Conservation (phyloP, 2,113 vertebrate genomes). For the Sapajus apella region DNA sequence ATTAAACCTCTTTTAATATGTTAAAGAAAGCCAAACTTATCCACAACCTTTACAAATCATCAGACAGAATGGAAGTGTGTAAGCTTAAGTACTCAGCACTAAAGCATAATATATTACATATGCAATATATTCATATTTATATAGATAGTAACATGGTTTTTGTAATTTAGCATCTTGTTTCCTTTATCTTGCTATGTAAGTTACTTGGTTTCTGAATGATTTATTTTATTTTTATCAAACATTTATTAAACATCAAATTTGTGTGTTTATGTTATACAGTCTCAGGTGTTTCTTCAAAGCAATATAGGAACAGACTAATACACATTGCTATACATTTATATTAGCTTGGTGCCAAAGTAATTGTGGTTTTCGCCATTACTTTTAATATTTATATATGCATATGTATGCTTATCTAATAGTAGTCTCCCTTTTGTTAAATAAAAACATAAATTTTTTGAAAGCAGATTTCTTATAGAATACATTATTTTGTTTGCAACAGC, state of each 20-base stretch:
- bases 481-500: neutral
- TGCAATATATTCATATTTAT: neutral
- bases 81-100: neutral
- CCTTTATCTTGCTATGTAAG: neutral
- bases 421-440: neutral
- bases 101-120: neutral
- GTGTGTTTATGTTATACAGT: too few species aligned
- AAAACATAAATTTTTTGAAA: neutral
- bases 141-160: neutral
- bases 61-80: neutral
- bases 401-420: neutral
- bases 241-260: neutral
- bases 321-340: neutral
- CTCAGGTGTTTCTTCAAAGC: too few species aligned
- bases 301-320: too few species aligned
- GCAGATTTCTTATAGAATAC: neutral
- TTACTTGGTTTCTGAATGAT: neutral
- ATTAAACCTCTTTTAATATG: neutral
- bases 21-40: constrained; percentile 1
- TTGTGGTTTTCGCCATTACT: too few species aligned
- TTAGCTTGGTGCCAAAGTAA: too few species aligned
- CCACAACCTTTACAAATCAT: neutral
- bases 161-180: neutral
- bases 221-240: neutral
- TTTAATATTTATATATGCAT: neutral